Evolutionary conservation across 2,797 vertebrate genomes (phyloP).

Genomic region (Cirrhinus molitorella): DNA sequence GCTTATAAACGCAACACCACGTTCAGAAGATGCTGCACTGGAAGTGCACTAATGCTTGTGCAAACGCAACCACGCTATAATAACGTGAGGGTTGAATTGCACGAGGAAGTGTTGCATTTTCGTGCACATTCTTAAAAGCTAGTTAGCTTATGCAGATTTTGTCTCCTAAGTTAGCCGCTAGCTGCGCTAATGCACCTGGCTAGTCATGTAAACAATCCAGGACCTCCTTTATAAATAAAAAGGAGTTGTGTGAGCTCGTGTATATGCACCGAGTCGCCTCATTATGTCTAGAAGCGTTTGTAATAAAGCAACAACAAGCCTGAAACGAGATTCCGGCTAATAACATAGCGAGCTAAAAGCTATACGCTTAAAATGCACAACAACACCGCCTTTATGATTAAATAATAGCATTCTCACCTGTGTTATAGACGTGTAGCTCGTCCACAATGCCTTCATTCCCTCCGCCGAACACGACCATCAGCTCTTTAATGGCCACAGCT

Average conservation of each 20-base stretch:
- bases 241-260: background rate
- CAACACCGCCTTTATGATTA: background rate
- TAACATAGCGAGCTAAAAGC: background rate
- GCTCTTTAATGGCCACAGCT: constrained; percentile 89
- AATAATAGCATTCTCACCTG: constrained; percentile 68
- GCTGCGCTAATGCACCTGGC: constrained; percentile 22
- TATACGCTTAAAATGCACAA: background rate
- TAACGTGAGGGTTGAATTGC: background rate
- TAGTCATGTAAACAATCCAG: background rate
- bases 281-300: background rate
- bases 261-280: fast-evolving
- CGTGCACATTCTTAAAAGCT: constrained; percentile 18
- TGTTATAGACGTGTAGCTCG: constrained; percentile 90
- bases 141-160: constrained; percentile 48
- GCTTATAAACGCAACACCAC: background rate
- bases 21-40: background rate
- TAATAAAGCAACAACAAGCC: background rate
- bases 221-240: background rate
- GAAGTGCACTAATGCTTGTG: background rate
- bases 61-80: background rate
- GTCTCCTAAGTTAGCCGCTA: constrained; percentile 30
- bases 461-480: constrained; percentile 91
- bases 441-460: constrained; percentile 92
- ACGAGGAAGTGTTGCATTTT: background rate
- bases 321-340: background rate